phyloP scores from a whole-genome alignment of 2,888 invertebrate species.

The Morpho helenor region DNA sequence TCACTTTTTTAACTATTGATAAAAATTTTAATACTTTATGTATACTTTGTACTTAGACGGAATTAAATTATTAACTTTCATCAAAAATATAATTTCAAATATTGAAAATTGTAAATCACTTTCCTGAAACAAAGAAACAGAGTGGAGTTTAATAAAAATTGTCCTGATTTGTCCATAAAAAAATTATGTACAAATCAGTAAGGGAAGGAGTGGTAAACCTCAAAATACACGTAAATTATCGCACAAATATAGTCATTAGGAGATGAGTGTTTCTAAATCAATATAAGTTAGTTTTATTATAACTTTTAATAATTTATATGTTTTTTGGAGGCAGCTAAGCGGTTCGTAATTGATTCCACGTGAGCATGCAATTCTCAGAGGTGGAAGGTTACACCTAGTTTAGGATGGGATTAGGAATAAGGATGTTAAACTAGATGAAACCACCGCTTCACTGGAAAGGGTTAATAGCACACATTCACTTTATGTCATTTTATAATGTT shows the following conservation, averaged over 20 bases:
- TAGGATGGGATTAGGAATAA: constrained; percentile 60
- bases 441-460: constrained; percentile 69
- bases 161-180: constrained; percentile 62
- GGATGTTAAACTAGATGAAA: constrained; percentile 44
- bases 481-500: background rate
- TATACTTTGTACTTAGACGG: constrained; percentile 72
- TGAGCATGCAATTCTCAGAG: constrained; percentile 62
- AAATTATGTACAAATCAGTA: constrained; percentile 64
- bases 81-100: constrained; percentile 66
- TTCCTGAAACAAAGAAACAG: constrained; percentile 47
- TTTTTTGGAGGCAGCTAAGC: constrained; percentile 72
- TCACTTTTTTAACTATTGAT: constrained; percentile 43
- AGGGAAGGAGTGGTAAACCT: constrained; percentile 47
- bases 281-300: background rate
- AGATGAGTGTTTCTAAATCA: too few relatives aligned
- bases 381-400: constrained; percentile 75
- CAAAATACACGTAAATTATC: constrained; percentile 47
- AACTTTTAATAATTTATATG: constrained; percentile 36
- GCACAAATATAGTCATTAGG: too few relatives aligned
- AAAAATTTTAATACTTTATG: constrained; percentile 47
- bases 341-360: constrained; percentile 70
- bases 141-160: constrained; percentile 27
- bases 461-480: constrained; percentile 16
- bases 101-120: constrained; percentile 53
- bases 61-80: constrained; percentile 58